phyloP scores from a whole-genome alignment of 2,888 invertebrate genomes.

The Acronicta psi region DNA sequence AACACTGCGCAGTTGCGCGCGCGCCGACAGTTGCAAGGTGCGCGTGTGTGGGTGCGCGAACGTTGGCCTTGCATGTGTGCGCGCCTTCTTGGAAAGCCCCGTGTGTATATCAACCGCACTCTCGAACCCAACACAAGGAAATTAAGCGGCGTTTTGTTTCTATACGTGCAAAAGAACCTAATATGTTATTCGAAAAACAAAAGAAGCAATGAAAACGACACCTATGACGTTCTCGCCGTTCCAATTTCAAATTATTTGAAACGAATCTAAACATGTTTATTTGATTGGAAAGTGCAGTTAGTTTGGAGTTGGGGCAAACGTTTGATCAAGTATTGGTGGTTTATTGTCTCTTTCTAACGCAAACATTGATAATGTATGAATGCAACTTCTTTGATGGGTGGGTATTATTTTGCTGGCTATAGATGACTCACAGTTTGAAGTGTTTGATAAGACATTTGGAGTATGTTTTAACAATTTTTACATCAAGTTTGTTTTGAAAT shows the following conservation, averaged over 20 bases:
- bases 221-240: background rate
- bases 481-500: background rate
- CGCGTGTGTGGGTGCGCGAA: conserved; percentile 37
- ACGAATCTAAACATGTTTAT: background rate
- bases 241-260: background rate
- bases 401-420: background rate
- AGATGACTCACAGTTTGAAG: conserved; percentile 26
- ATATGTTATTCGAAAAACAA: background rate
- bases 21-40: conserved; percentile 38
- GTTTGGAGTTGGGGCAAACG: background rate
- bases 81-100: conserved; percentile 64
- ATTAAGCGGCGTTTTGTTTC: conserved; percentile 28
- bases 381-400: conserved; percentile 6
- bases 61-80: conserved; percentile 40
- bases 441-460: conserved; percentile 23
- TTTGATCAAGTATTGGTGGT: conserved; percentile 25
- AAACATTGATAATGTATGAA: conserved; percentile 21
- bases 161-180: background rate
- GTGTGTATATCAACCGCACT: conserved; percentile 33
- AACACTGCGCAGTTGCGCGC: conserved; percentile 45
- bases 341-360: conserved; percentile 33
- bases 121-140: conserved; percentile 46
- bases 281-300: conserved; percentile 9
- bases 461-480: background rate
- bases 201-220: conserved; percentile 12